A percentile compares a stretch with the other conserved stretches of the same genome.
Evolutionary conservation across 2,113 vertebrate genomes (phyloP).

Genomic region (Gasterosteus aculeatus): DNA sequence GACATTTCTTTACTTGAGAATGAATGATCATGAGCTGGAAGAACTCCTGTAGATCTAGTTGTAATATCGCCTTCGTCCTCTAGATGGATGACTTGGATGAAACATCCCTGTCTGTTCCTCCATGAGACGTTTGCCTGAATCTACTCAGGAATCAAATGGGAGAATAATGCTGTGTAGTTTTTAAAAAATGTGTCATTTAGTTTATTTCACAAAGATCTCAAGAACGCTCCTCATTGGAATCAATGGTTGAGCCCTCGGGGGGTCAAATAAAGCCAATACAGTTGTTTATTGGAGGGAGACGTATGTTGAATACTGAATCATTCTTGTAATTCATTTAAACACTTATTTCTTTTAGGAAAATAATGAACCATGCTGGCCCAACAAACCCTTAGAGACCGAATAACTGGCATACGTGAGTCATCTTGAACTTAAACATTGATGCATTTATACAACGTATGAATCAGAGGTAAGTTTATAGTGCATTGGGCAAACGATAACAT

Average conservation of each 20-base stretch:
- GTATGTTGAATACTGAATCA: constrained; percentile 16
- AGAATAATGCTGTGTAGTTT: not conserved
- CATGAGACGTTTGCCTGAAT: not conserved
- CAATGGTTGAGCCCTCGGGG: not conserved
- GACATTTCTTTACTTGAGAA: not conserved
- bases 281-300: constrained; percentile 13
- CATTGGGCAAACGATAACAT: constrained; percentile 20
- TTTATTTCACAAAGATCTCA: constrained; percentile 44
- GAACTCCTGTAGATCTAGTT: not conserved
- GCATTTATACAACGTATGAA: constrained; percentile 48
- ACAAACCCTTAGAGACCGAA: not conserved
- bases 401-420: not conserved
- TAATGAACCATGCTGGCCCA: not conserved
- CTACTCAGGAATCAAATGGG: not conserved
- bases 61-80: constrained; percentile 6
- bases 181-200: constrained; percentile 18
- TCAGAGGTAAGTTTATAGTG: constrained; percentile 51
- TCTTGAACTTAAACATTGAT: constrained; percentile 15
- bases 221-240: not conserved
- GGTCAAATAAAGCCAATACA: constrained; percentile 15
- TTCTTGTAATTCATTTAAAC: not conserved
- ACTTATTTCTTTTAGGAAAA: not conserved
- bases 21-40: not conserved
- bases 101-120: not conserved
- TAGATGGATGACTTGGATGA: constrained; percentile 20